Base-by-base conservation (phyloP, 2,888 invertebrate species). In the Lamellibrachia satsuma region DNA sequence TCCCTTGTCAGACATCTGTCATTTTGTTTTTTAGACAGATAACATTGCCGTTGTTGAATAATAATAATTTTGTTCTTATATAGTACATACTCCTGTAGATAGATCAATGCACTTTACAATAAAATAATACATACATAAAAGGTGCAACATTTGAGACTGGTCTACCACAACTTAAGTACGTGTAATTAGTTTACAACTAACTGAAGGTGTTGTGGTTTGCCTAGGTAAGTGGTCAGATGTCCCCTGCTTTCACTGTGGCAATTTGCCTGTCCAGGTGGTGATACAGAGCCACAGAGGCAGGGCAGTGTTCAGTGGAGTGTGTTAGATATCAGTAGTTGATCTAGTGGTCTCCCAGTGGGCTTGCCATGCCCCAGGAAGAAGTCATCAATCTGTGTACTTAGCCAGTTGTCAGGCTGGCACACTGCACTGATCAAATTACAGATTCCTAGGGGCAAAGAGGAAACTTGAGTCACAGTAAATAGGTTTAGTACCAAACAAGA, bases 201-300 rank as follows among this genome's bases (percentile, higher is more conserved):
- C 75, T 75, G 75, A 39, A 39, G 39, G 22, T 75, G 22, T 75
- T 75, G 75, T 75, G 11, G 22, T 11, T 75, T 75, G n/a, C 75
- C 75, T 75, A n/a, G 15, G 75, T 75, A 75, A 75, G 75, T 75
- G 75, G 75, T 75, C 75, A 75, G 15, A n/a, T 75, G 75, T 75
- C 75, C 75, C 15, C 15, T 22, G 75, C 22, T 22, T 75, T 22
- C 6, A 75, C 75, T 22, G 15, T 15, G 75, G 6, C 75, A 75
- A 75, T 75, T 75, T 75, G 75, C 75, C 75, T 75, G 75, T 75
- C 15, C n/a, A n/a, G 6, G n/a, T 75, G 75, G 75, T 15, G 75
- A 75, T 15, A 75, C 22, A 15, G 60, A 22, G 60, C 22, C 15
- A 60, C 60, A 75, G n/a, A 75, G 75, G n/a, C n/a, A 75, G 75